Percentiles rank a stretch among this genome's conserved stretches.
Evolutionary conservation across 2,113 vertebrate genomes (phyloP).

Genomic region (Archocentrus centrarchus): DNA sequence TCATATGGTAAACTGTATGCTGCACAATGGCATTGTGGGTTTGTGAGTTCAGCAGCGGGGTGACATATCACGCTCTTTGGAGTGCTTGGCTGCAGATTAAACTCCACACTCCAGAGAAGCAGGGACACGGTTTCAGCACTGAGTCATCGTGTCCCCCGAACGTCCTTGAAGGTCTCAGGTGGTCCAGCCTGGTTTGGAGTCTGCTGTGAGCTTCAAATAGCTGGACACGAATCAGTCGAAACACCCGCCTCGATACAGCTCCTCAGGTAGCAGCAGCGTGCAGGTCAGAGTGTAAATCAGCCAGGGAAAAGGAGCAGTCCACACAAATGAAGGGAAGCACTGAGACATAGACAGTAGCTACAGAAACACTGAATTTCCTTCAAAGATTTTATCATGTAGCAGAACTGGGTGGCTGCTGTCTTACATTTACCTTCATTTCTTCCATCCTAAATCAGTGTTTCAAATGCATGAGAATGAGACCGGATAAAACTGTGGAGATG

Average conservation of each 20-base stretch:
- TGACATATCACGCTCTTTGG: background rate
- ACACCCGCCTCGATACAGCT: too few species aligned
- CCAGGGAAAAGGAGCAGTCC: background rate
- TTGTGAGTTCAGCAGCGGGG: background rate
- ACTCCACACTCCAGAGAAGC: background rate
- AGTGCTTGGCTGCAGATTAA: constrained; percentile 29
- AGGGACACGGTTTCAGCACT: background rate
- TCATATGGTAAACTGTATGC: background rate
- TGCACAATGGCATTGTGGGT: background rate
- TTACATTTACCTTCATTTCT: background rate
- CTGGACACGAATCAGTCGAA: background rate
- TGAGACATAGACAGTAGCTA: background rate
- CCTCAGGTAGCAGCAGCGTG: background rate
- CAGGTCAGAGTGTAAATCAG: background rate
- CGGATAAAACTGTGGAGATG: too few species aligned
- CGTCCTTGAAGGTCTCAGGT: constrained; percentile 21
- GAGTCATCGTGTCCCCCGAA: constrained; percentile 1
- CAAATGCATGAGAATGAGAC: background rate
- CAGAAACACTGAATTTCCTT: background rate
- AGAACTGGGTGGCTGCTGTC: too few species aligned
- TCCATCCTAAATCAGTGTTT: background rate
- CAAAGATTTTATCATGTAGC: too few species aligned
- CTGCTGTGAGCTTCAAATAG: constrained; percentile 8
- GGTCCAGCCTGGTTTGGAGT: background rate
- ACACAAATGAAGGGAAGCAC: background rate